These are phyloP conservation scores for Malacoctenus gilli DNA, from an alignment of 2,797 vertebrate species.

Conservation along the genomic window DNA sequence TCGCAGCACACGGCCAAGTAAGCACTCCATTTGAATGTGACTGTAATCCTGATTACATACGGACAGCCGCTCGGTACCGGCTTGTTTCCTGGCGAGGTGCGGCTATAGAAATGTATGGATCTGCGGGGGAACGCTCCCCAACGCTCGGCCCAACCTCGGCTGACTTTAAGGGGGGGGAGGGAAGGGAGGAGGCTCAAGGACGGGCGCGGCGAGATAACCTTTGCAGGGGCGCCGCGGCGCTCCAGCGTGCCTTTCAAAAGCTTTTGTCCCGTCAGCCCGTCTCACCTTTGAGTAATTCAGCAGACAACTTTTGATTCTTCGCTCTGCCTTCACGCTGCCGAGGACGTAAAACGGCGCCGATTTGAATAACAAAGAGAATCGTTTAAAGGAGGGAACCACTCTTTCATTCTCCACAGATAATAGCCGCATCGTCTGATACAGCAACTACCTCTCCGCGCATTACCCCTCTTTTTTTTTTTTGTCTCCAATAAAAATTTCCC, in stretches of 20 bases:
- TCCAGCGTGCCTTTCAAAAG: conserved; percentile 67
- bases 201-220: conserved; percentile 70
- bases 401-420: conserved; percentile 62
- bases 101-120: conserved; percentile 33
- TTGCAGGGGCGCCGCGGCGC: conserved; percentile 50
- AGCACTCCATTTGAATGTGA: conserved; percentile 70
- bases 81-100: conserved; percentile 13
- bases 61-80: conserved; percentile 37
- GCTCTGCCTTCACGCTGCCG: conserved; percentile 58
- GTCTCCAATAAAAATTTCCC: conserved; percentile 24
- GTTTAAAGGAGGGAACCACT: conserved; percentile 63
- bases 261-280: conserved; percentile 68
- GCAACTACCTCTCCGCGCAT: conserved; percentile 50
- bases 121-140: conserved; percentile 28
- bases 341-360: conserved; percentile 63
- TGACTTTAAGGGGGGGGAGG: conserved; percentile 62
- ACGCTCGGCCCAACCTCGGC: conserved; percentile 57
- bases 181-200: conserved; percentile 69
- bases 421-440: conserved; percentile 46
- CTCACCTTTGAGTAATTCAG: conserved; percentile 71
- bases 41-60: conserved; percentile 67
- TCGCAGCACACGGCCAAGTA: conserved; percentile 49
- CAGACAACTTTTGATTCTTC: conserved; percentile 65
- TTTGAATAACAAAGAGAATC: conserved; percentile 77
- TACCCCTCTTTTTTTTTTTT: conserved; percentile 26